phyloP scores from a whole-genome alignment of 2,113 vertebrate genomes.

The Cacatua alba region DNA sequence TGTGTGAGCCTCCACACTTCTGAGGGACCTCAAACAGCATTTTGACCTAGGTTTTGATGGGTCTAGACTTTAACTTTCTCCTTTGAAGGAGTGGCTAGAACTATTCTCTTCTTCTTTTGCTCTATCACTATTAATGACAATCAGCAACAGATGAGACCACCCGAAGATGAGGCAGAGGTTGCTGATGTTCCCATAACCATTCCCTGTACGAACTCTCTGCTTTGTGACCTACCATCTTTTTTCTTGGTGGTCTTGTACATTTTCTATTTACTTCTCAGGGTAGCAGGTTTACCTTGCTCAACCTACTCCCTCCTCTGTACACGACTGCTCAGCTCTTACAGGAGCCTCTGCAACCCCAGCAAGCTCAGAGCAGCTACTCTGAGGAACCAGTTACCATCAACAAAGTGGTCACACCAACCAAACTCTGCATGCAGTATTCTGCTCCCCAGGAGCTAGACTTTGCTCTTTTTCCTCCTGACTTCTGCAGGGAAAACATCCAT shows the following conservation, averaged over 20 bases:
- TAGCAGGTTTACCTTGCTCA: not conserved
- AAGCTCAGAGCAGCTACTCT: not conserved
- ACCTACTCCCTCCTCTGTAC: fast-evolving
- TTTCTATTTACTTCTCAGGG: not conserved
- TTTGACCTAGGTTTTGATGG: not conserved
- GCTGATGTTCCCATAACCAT: not conserved
- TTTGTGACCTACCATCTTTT: not conserved
- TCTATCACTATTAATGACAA: not conserved
- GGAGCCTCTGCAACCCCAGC: not conserved
- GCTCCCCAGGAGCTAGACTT: not conserved
- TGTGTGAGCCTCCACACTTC: fast-evolving
- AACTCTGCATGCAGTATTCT: not conserved
- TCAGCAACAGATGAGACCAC: not conserved
- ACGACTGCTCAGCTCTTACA: fast-evolving
- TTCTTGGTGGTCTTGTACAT: not conserved
- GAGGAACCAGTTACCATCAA: not conserved
- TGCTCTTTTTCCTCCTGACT: not conserved
- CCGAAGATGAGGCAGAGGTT: not conserved
- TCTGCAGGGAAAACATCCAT: not conserved
- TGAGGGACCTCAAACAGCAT: not conserved
- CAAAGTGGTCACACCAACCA: not conserved
- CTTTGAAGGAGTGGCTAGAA: not conserved
- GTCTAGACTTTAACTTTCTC: not conserved
- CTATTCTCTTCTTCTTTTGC: not conserved
- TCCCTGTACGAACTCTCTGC: not conserved